Conservation (phyloP, 2,113 vertebrate genomes). For the Petroica traversi region DNA sequence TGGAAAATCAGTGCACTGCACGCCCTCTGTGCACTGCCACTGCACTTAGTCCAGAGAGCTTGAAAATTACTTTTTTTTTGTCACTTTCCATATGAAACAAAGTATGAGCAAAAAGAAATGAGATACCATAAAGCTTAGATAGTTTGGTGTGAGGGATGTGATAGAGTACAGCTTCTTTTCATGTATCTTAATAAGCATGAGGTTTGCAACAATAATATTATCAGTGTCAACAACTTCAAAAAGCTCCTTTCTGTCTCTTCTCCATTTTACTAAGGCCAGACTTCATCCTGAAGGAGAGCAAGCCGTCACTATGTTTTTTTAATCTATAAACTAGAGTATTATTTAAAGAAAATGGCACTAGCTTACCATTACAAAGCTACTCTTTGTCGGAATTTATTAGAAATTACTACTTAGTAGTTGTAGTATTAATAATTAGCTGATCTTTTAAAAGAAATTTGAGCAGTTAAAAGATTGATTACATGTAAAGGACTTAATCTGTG, state of each 20-base stretch:
- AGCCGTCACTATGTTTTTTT: not conserved
- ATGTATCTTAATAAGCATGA: not conserved
- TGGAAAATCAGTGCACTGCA: not conserved
- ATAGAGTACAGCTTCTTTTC: not conserved
- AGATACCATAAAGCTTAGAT: not conserved
- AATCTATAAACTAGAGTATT: not conserved
- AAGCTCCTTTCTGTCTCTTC: not conserved
- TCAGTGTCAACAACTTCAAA: not conserved
- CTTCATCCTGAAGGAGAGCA: not conserved
- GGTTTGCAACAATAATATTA: not conserved
- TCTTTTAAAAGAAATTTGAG: not conserved
- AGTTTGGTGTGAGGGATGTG: not conserved
- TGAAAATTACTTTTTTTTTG: not conserved
- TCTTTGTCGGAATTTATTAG: not conserved
- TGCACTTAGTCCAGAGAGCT: not conserved
- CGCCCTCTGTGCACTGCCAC: not conserved
- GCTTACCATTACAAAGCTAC: not conserved
- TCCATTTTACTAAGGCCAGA: not conserved
- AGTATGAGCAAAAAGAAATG: not conserved
- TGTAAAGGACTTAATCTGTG: not conserved
- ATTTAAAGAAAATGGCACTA: not conserved
- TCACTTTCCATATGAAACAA: not conserved
- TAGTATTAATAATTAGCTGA: not conserved
- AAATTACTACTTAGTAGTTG: not conserved
- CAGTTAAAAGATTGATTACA: not conserved